These are phyloP conservation scores for Lochmaea capreae DNA, from an alignment of 2,888 invertebrate genomes.

Conservation along the genomic window DNA sequence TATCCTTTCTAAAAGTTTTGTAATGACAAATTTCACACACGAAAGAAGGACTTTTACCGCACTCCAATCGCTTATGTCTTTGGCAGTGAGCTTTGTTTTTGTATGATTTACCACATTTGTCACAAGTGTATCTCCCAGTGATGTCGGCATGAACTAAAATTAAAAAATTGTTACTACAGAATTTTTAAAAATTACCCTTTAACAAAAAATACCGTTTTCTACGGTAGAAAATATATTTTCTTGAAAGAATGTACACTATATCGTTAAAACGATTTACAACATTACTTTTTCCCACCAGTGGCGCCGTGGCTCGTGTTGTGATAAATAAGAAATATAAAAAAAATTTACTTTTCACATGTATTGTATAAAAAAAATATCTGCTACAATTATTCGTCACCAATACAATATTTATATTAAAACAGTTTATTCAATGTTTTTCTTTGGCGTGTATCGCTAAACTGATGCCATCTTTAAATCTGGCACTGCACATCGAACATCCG, in stretches of 20 bases:
- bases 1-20: slow-evolving; percentile 45
- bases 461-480: slow-evolving; percentile 20
- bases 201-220: neutral
- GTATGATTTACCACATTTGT: slow-evolving; percentile 39
- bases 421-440: slow-evolving; percentile 16
- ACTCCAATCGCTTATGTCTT: slow-evolving; percentile 42
- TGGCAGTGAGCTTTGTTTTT: slow-evolving; percentile 38
- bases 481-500: slow-evolving; percentile 25
- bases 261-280: too few species aligned
- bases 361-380: too few species aligned
- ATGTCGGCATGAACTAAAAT: slow-evolving; percentile 17
- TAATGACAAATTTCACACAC: slow-evolving; percentile 40
- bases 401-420: too few species aligned
- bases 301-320: too few species aligned
- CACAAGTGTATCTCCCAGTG: slow-evolving; percentile 35
- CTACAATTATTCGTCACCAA: too few species aligned
- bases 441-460: slow-evolving; percentile 17
- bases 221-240: too few species aligned
- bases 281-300: too few species aligned
- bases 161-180: neutral
- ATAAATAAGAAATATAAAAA: too few species aligned
- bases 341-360: too few species aligned
- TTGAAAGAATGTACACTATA: too few species aligned
- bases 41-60: slow-evolving; percentile 38
- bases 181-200: neutral